These are phyloP conservation scores for Liodrosophila aerea DNA, from an alignment of 2,888 invertebrate genomes.

Conservation along the genomic window DNA sequence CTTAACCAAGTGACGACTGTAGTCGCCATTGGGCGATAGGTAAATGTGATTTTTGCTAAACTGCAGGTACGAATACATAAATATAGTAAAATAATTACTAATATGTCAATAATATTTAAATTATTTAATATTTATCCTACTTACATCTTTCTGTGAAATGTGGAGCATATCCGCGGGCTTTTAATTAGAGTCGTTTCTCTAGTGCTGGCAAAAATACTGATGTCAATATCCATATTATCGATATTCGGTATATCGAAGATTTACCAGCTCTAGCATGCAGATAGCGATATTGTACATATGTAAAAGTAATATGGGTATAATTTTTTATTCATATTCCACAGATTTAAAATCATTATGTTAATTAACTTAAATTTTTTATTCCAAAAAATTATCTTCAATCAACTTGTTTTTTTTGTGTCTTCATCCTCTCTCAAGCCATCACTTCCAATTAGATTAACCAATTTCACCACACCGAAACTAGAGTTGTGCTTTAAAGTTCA, in stretches of 20 bases:
- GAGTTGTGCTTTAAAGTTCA: too few relatives aligned
- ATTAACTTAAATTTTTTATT: too few relatives aligned
- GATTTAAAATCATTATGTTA: not conserved
- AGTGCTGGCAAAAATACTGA: not conserved
- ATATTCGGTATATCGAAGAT: not conserved
- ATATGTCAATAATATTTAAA: too few relatives aligned
- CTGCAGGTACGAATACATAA: slow-evolving; percentile 17
- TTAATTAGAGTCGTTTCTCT: slow-evolving; percentile 2
- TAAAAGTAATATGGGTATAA: not conserved
- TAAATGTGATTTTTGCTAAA: slow-evolving; percentile 46
- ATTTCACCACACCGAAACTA: slow-evolving; percentile 37
- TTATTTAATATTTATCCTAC: slow-evolving; percentile 5
- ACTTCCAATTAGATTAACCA: too few relatives aligned
- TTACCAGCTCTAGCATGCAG: too few relatives aligned
- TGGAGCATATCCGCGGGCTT: slow-evolving; percentile 32
- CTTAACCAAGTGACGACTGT: slow-evolving; percentile 41
- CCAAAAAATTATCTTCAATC: too few relatives aligned
- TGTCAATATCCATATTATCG: slow-evolving; percentile 1
- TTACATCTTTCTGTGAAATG: slow-evolving; percentile 29
- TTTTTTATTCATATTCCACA: not conserved
- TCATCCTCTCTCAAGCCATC: too few relatives aligned
- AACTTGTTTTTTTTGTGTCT: too few relatives aligned
- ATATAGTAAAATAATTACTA: not conserved
- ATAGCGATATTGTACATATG: too few relatives aligned
- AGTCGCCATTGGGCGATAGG: slow-evolving; percentile 48